phyloP scores from a whole-genome alignment of 2,888 invertebrate species.

The Crocallis elinguaria region DNA sequence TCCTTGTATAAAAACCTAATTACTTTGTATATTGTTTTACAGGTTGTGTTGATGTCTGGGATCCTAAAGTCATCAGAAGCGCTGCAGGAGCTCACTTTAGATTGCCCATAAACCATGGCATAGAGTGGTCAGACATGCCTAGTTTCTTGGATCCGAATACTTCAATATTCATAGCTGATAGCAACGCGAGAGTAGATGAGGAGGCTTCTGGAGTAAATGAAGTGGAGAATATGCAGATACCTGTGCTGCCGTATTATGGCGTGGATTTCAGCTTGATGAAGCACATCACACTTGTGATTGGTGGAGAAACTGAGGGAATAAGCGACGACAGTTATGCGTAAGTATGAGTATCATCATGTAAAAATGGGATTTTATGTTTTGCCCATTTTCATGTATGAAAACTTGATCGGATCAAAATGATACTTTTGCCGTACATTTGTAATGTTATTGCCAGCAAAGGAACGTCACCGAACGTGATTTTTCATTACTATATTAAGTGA shows the following conservation, averaged over 20 bases:
- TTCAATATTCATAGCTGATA: conserved; percentile 88
- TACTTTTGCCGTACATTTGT: no score
- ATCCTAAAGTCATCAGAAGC: conserved; percentile 93
- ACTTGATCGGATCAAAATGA: no score
- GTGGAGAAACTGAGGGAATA: conserved; percentile 96
- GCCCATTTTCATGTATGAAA: no score
- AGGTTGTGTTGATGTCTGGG: conserved; percentile 97
- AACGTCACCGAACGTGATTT: no score
- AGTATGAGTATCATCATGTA: no score
- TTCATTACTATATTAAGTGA: no score
- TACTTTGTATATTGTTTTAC: conserved; percentile 39
- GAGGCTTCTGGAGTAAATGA: conserved; percentile 36
- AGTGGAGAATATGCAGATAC: conserved; percentile 57
- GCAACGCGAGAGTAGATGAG: conserved; percentile 66
- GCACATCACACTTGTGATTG: conserved; percentile 89
- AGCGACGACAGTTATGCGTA: conserved; percentile 88
- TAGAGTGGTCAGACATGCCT: conserved; percentile 87
- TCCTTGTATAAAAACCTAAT: no score
- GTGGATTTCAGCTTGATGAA: conserved; percentile 81
- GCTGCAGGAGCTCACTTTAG: conserved; percentile 95
- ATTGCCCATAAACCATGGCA: conserved; percentile 86
- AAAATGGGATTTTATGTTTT: no score
- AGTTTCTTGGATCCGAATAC: conserved; percentile 75
- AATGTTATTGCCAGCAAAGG: no score
- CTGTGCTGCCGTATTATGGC: conserved; percentile 86